Base-by-base conservation (phyloP, 2,888 invertebrate genomes). In the Globia sparganii region DNA sequence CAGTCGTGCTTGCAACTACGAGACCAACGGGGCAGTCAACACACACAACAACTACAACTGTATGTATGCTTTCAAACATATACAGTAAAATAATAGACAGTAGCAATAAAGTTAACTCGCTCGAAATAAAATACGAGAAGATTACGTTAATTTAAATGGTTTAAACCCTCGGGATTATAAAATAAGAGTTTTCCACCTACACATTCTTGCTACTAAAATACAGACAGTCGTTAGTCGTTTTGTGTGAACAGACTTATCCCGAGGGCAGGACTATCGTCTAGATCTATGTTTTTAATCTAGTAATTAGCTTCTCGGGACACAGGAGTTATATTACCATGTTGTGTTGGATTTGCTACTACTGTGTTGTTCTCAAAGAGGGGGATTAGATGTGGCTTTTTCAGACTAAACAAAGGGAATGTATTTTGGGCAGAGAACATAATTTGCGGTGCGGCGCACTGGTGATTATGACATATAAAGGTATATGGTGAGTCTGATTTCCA, bases 211-310 rank as follows among this genome's bases (percentile, higher is more conserved):
- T 80, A 74, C 74, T 78, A 81, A 72, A 88, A 81, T 81, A 84
- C 82, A 77, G 76, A 75, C 67, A 78, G 79, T 71, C 79, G 71
- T 82, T 84, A 82, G 77, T 88, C 70, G 88, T 83, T 86, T 87
- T 85, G 80, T 88, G 77, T 73, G 80, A 80, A 77, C 81, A 83
- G 82, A 85, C 84, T 88, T 89, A 86, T 89, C 90, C 88, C 79
- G 56, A 73, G 83, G 87, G 90, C 82, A 76, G 80, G 72, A 81
- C 85, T 85, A 83, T 85, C 82, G 79, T 86, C 78, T 81, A 80
- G 81, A 89, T 91, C 89, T 88, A 88, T 90, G 91, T 90, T 91
- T 91, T 90, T 90, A 90, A 90, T 90, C 90, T 90, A 86, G 87
- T 92, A 91, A 92, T 92, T 91, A 91, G 89, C 88, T 87, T 74